These are phyloP conservation scores for Drosophila bunnanda DNA, from an alignment of 2,888 invertebrate genomes.

Conservation along the genomic window DNA sequence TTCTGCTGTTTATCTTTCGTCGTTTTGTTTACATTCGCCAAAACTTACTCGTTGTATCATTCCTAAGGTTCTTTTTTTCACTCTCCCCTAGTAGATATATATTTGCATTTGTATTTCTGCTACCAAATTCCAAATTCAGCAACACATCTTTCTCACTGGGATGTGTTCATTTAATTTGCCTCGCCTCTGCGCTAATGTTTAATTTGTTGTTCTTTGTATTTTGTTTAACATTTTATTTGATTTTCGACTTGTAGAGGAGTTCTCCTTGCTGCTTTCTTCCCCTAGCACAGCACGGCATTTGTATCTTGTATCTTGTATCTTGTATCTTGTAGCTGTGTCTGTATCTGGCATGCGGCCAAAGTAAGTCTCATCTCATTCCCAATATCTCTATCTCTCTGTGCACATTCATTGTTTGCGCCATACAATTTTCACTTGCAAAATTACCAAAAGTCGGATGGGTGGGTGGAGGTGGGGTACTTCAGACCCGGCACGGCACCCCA, in stretches of 20 bases:
- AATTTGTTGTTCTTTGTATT: slow-evolving; percentile 74
- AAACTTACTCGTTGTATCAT: slow-evolving; percentile 28
- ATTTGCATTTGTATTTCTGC: slow-evolving; percentile 13
- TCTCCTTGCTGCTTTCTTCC: slow-evolving; percentile 11
- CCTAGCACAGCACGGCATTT: slow-evolving; percentile 55
- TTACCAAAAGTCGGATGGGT: slow-evolving; percentile 8
- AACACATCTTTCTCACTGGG: slow-evolving; percentile 7
- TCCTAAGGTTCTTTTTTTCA: slow-evolving; percentile 22
- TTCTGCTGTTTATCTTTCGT: slow-evolving; percentile 79
- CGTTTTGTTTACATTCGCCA: slow-evolving; percentile 72
- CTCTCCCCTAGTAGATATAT: neutral
- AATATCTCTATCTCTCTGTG: slow-evolving; percentile 28
- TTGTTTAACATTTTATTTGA: slow-evolving; percentile 76
- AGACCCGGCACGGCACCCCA: slow-evolving; percentile 6
- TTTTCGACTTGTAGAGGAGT: slow-evolving; percentile 58
- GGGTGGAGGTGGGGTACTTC: neutral
- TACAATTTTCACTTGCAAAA: slow-evolving; percentile 64
- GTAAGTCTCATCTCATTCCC: slow-evolving; percentile 62
- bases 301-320: too few relatives aligned
- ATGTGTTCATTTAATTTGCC: slow-evolving; percentile 53
- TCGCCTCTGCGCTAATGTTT: slow-evolving; percentile 52
- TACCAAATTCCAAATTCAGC: slow-evolving; percentile 33
- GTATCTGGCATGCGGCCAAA: slow-evolving; percentile 70
- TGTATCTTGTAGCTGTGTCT: slow-evolving; percentile 2
- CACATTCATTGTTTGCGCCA: slow-evolving; percentile 68